These are phyloP conservation scores for Scomber scombrus DNA, from an alignment of 2,113 vertebrate species.

Conservation along the genomic window DNA sequence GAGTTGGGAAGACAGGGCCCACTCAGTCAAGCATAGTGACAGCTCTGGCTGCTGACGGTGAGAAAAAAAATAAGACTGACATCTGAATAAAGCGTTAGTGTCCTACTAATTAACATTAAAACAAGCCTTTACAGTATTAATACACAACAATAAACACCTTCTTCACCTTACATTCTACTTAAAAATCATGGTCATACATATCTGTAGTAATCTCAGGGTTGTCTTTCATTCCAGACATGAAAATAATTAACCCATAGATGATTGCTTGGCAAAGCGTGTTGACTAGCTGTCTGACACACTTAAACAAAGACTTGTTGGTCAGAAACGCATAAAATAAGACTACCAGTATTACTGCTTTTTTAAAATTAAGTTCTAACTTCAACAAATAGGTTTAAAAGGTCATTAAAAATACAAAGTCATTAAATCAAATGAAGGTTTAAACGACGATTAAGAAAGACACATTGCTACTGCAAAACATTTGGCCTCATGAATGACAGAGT, in stretches of 20 bases:
- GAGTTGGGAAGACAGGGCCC: constrained; percentile 89
- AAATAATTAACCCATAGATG: background rate
- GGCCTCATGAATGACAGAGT: constrained; percentile 22
- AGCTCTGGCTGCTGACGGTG: constrained; percentile 92
- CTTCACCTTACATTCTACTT: no score
- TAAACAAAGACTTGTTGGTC: background rate
- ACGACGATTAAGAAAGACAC: constrained; percentile 34
- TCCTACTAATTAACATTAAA: constrained; percentile 1
- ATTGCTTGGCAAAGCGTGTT: background rate
- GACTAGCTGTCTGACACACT: background rate
- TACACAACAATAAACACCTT: background rate
- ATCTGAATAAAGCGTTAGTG: constrained; percentile 10
- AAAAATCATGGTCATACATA: no score
- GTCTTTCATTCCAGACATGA: background rate
- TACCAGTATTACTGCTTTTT: background rate
- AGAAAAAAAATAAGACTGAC: constrained; percentile 42
- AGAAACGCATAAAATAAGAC: background rate
- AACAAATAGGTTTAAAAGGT: constrained; percentile 5
- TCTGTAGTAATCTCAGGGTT: no score
- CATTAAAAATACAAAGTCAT: constrained; percentile 27
- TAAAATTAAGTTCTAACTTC: background rate
- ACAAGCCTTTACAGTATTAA: background rate
- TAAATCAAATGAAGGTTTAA: constrained; percentile 45
- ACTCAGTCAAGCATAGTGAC: constrained; percentile 91
- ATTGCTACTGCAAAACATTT: constrained; percentile 32